Conservation (phyloP, 2,888 invertebrate genomes). For the Erpobdella octoculata region DNA sequence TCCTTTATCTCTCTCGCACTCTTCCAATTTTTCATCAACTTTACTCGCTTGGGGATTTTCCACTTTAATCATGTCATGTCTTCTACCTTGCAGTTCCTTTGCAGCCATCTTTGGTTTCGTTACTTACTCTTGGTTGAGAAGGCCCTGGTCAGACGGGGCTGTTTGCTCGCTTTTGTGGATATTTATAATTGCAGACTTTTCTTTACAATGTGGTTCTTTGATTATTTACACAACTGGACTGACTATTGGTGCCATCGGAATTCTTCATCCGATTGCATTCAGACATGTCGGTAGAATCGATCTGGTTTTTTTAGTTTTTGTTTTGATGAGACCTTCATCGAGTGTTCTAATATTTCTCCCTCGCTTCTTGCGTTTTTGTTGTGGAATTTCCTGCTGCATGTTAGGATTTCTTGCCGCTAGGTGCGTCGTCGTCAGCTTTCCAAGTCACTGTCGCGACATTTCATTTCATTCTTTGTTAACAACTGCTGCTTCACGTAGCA, state of each 20-base stretch:
- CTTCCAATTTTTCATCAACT: too few relatives aligned
- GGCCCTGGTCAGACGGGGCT: not conserved
- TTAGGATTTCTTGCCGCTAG: not conserved
- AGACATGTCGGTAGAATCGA: not conserved
- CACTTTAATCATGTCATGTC: not conserved
- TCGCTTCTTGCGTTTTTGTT: not conserved
- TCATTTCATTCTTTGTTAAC: not conserved
- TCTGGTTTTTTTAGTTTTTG: not conserved
- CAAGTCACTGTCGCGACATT: not conserved
- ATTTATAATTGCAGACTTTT: not conserved
- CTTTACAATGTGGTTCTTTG: not conserved
- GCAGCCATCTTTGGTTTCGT: conserved; percentile 3
- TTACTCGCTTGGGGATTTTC: too few relatives aligned
- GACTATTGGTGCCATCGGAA: not conserved
- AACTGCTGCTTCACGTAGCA: not conserved
- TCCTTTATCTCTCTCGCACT: too few relatives aligned
- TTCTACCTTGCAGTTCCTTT: conserved; percentile 1
- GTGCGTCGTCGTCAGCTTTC: not conserved
- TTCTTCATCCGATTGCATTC: not conserved
- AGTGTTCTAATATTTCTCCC: not conserved
- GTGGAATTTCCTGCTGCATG: not conserved
- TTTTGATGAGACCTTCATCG: not conserved
- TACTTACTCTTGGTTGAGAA: not conserved
- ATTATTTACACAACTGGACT: not conserved
- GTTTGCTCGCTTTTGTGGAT: not conserved